phyloP scores from a whole-genome alignment of 2,888 invertebrate genomes.

The Falcaria lacertinaria region DNA sequence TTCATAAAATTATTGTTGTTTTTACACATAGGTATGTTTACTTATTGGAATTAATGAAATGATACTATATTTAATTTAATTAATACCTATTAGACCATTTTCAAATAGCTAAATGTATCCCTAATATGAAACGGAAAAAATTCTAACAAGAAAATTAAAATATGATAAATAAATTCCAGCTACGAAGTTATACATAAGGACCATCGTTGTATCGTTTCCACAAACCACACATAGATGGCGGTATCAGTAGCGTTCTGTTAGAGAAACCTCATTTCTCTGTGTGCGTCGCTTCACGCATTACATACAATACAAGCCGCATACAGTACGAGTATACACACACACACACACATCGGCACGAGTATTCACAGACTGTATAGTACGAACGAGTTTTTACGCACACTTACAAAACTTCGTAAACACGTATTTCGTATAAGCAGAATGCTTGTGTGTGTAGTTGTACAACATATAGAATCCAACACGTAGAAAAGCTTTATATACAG shows the following conservation, averaged over 20 bases:
- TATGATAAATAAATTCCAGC: constrained; percentile 26
- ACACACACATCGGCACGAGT: constrained; percentile 6
- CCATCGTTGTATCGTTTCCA: constrained; percentile 35
- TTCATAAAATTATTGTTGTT: too few species aligned
- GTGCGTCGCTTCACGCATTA: constrained; percentile 31
- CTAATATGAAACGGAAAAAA: too few species aligned
- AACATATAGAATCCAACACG: constrained; percentile 27
- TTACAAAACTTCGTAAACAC: constrained; percentile 5
- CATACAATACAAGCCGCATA: too few species aligned
- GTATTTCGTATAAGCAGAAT: constrained; percentile 15
- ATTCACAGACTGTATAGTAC: constrained; percentile 27
- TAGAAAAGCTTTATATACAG: constrained; percentile 19
- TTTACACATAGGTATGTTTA: too few species aligned
- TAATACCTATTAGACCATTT: too few species aligned
- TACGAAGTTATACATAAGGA: constrained; percentile 40
- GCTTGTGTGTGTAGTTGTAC: constrained; percentile 29
- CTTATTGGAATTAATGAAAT: too few species aligned
- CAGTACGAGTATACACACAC: too few species aligned
- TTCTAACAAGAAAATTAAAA: too few species aligned
- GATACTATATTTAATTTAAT: too few species aligned
- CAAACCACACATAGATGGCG: constrained; percentile 57
- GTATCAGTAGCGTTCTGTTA: constrained; percentile 42
- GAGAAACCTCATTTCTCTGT: constrained; percentile 46
- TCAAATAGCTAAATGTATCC: too few species aligned
- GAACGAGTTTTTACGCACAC: constrained; percentile 32